These are phyloP conservation scores for Gobius niger DNA, from an alignment of 2,113 vertebrate genomes.

Conservation along the genomic window DNA sequence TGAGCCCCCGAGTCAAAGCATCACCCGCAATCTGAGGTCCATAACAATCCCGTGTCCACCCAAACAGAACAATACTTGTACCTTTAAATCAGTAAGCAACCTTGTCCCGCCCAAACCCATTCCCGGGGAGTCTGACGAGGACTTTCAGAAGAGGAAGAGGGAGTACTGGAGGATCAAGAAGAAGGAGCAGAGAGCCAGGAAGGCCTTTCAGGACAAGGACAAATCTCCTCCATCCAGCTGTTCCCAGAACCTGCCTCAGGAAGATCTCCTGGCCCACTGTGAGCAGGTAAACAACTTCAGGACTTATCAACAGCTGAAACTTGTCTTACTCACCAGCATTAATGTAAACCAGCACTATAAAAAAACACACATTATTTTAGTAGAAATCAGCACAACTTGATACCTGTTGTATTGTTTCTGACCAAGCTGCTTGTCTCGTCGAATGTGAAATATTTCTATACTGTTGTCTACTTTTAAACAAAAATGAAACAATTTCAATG, in stretches of 20 bases:
- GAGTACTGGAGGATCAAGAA: conserved; percentile 82
- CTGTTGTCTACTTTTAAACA: too few relatives aligned
- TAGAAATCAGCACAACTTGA: too few relatives aligned
- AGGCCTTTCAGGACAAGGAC: conserved; percentile 65
- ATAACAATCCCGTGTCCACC: conserved; percentile 22
- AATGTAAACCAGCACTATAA: too few relatives aligned
- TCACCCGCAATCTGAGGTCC: conserved; percentile 4
- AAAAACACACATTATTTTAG: too few relatives aligned
- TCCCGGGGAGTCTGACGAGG: conserved; percentile 65
- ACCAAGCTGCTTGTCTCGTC: too few relatives aligned
- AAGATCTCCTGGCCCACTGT: not conserved
- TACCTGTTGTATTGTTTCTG: too few relatives aligned
- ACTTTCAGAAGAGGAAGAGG: conserved; percentile 71
- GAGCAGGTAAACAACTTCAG: not conserved
- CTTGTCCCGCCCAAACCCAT: conserved; percentile 64
- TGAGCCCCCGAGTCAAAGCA: conserved; percentile 21
- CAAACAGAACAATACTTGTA: conserved; percentile 6
- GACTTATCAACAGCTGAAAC: not conserved
- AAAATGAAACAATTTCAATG: not conserved
- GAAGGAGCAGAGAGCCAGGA: conserved; percentile 79
- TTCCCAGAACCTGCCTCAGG: conserved; percentile 26
- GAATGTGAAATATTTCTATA: too few relatives aligned
- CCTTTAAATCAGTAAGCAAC: conserved; percentile 2
- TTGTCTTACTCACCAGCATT: not conserved
- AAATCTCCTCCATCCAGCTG: conserved; percentile 39